Conservation (phyloP, 2,113 vertebrate species). For the Mormyrus lacerda region DNA sequence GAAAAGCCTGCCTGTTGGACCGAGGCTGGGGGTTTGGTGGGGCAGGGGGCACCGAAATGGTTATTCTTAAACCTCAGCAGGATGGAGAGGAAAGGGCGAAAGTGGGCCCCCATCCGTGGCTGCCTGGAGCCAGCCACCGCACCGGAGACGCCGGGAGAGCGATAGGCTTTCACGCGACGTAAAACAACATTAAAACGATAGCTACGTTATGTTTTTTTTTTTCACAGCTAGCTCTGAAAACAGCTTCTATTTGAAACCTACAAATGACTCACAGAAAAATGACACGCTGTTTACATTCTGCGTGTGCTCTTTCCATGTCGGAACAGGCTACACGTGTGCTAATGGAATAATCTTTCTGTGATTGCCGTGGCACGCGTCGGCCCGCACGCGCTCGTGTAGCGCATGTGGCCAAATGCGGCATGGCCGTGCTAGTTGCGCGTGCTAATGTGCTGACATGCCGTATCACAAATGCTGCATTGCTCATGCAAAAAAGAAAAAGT, state of each 20-base stretch:
- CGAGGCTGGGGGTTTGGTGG: neutral
- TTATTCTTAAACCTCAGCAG: constrained; percentile 1
- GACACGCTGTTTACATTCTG: neutral
- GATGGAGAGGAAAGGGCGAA: neutral
- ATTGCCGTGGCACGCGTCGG: neutral
- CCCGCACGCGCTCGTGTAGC: neutral
- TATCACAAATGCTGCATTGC: neutral
- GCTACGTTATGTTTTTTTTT: neutral
- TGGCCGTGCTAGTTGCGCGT: neutral
- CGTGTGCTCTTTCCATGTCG: neutral
- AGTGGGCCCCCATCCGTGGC: neutral
- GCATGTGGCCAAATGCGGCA: neutral
- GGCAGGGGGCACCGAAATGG: neutral
- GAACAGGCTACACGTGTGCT: neutral
- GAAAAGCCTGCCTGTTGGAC: constrained; percentile 20
- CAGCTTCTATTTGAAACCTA: neutral
- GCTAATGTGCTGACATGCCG: neutral
- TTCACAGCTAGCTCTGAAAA: constrained; percentile 1
- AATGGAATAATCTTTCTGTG: neutral
- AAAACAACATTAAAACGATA: neutral
- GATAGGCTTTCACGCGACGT: neutral
- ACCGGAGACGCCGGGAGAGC: neutral
- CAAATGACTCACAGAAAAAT: neutral
- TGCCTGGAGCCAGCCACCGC: neutral
- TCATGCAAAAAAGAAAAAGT: neutral